Evolutionary conservation across 2,113 vertebrate genomes (phyloP), one percentile per base, ranked within the genome.

Genomic region (Calyptomena viridis): DNA sequence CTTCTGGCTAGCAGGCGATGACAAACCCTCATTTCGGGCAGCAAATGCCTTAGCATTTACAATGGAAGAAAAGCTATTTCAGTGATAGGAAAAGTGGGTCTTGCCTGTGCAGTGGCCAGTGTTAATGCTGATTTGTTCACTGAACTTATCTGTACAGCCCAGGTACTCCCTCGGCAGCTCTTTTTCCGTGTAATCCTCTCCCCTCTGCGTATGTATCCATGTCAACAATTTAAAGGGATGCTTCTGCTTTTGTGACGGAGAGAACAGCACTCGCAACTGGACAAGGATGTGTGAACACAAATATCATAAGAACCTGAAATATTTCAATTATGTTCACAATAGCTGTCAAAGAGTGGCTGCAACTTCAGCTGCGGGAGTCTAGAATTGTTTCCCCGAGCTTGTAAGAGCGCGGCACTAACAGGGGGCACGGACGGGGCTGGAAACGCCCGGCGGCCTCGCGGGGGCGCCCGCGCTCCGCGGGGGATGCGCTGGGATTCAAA

Each of bases 401-500:
- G 2, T 5, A 14, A 12, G 50, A 33, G 21, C 18, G 3, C 6
- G 33, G 13, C 28, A 14, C 31, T n/a, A 18, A 13, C 3, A 28
- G 3, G 11, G 30, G 17, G 21, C 10, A 3, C 12, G 12, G 60
- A 24, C 28, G 6, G 78, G 12, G 14, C 5, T 3, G 17, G 50
- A 19, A 66, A 8, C 59, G 12, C 35, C 14, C 19, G 4, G 24
- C 22, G 37, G 10, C 35, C 97, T 92, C 80, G 22, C 49, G 97
- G 59, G 95, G 97, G 95, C 92, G 90, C 87, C 76, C 93, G 52
- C 91, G 83, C 53, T 60, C 89, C 96, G 24, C 18, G 10, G 78
- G 18, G 58, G 62, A 20, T 40, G 39, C 13, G 9, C 2, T 1
- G 74, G 28, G 37, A 2, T 7, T 19, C 8, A 1, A 31, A 13